phyloP scores from a whole-genome alignment of 2,113 vertebrate species.

The Gymnogyps californianus region DNA sequence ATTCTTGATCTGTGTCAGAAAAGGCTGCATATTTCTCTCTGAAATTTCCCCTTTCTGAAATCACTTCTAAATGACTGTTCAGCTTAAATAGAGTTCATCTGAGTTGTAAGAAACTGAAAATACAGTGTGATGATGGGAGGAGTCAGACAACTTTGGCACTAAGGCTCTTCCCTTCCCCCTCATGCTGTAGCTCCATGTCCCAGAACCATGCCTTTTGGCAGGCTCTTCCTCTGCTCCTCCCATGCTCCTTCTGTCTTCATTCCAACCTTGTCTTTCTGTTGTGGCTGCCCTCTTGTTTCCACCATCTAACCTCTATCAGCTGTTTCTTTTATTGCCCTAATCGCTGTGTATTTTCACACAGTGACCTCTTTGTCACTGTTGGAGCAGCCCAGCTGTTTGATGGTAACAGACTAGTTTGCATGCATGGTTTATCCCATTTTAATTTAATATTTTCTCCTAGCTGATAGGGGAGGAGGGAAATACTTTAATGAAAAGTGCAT shows the following conservation, averaged over 20 bases:
- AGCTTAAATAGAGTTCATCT: not conserved
- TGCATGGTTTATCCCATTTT: not conserved
- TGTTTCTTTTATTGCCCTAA: slow-evolving; percentile 59
- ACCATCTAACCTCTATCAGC: slow-evolving; percentile 43
- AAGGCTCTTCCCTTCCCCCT: not conserved
- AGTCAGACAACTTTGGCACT: not conserved
- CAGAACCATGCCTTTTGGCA: not conserved
- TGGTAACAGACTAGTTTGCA: not conserved
- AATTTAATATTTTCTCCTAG: not conserved
- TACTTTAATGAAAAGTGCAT: not conserved
- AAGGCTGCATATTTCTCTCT: not conserved
- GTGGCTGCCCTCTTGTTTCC: slow-evolving; percentile 26
- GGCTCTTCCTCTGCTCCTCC: not conserved
- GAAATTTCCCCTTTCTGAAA: not conserved
- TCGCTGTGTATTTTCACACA: slow-evolving; percentile 25
- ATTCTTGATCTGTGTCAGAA: not conserved
- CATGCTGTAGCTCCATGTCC: not conserved
- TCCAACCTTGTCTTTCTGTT: slow-evolving; percentile 33
- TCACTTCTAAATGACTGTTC: not conserved
- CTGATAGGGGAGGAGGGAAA: not conserved
- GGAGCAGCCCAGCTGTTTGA: slow-evolving; percentile 41
- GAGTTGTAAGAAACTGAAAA: not conserved
- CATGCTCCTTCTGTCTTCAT: slow-evolving; percentile 4
- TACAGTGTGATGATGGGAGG: not conserved
- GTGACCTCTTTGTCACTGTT: slow-evolving; percentile 43